Evolutionary conservation across 2,113 vertebrate genomes (phyloP).

Genomic region (Damaliscus lunatus): DNA sequence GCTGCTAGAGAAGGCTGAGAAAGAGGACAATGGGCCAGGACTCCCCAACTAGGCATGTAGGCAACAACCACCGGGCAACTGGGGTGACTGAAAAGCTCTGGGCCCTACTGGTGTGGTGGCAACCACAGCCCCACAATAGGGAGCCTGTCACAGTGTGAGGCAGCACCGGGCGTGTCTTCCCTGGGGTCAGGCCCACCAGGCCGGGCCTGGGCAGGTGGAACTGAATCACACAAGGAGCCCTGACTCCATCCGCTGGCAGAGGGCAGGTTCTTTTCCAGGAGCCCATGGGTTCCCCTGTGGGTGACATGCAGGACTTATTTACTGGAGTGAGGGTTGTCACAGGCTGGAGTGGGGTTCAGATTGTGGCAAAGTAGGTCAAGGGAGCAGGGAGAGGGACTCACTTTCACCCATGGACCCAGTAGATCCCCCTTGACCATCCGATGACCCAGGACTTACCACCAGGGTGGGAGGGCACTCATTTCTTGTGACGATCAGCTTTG

Average conservation of each 20-base stretch:
- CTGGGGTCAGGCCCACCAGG: neutral
- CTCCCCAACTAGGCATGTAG: neutral
- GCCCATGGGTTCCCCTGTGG: neutral
- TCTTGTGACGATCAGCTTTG: neutral
- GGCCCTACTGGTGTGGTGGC: neutral
- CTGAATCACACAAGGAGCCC: neutral
- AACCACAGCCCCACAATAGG: neutral
- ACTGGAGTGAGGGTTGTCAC: neutral
- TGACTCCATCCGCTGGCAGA: neutral
- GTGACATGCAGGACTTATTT: neutral
- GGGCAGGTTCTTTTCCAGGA: neutral
- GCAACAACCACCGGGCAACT: neutral
- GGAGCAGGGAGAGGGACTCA: neutral
- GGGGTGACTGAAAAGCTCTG: neutral
- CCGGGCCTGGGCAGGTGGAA: neutral
- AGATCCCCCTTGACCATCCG: neutral
- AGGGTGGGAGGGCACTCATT: neutral
- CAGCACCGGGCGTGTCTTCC: accelerated
- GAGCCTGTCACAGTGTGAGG: neutral
- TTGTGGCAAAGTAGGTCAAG: neutral
- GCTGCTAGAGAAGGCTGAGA: neutral
- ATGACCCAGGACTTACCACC: neutral
- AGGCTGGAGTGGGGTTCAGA: neutral
- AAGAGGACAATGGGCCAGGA: neutral
- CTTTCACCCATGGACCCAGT: neutral